These are phyloP conservation scores for Cettia cetti DNA, from an alignment of 2,113 vertebrate genomes.

Conservation along the genomic window DNA sequence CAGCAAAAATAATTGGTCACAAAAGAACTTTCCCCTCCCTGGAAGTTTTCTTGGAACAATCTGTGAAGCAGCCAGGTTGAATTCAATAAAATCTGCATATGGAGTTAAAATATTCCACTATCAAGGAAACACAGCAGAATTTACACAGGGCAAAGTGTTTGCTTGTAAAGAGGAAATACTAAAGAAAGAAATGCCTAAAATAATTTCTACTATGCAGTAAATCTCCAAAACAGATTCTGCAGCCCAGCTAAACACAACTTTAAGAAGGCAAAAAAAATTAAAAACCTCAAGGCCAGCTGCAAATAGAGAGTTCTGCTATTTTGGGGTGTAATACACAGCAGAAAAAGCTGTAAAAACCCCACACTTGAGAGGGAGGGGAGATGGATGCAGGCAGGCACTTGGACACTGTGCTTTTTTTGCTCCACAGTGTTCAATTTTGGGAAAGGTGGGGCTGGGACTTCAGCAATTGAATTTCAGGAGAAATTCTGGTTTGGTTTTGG, in stretches of 20 bases:
- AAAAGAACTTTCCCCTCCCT: background rate
- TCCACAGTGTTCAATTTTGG: background rate
- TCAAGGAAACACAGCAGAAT: background rate
- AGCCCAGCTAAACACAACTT: background rate
- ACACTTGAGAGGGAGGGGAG: background rate
- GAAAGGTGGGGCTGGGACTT: background rate
- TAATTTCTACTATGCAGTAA: background rate
- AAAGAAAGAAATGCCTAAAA: background rate
- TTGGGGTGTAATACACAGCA: background rate
- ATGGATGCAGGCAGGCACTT: accelerated
- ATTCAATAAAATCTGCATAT: background rate
- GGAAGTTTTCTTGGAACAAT: background rate
- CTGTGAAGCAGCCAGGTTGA: background rate
- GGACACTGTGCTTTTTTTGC: background rate
- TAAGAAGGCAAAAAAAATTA: background rate
- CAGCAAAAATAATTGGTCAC: accelerated
- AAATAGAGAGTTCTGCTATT: background rate
- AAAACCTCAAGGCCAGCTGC: background rate
- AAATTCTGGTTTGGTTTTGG: background rate
- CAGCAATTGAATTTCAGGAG: background rate
- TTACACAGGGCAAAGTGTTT: background rate
- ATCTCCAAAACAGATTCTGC: background rate
- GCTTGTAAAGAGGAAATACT: background rate
- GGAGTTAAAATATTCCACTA: background rate
- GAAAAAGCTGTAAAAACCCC: background rate